Percentiles rank a stretch among this genome's conserved stretches.
phyloP scores from a whole-genome alignment of 2,888 invertebrate genomes.

The Caenorhabditis sulstoni region DNA sequence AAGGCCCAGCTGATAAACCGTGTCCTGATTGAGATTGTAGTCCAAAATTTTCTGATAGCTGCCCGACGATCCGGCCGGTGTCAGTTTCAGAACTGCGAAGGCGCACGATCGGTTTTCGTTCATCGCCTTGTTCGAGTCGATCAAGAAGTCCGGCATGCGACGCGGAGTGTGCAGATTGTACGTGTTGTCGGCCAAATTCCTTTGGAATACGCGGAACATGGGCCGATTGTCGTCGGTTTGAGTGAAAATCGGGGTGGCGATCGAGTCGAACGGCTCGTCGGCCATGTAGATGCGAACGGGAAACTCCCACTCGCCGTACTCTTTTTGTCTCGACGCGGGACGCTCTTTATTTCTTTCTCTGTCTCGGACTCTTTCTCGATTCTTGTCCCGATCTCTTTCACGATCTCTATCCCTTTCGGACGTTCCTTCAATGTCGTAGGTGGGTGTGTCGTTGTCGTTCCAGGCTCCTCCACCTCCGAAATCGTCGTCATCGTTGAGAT shows the following conservation, averaged over 20 bases:
- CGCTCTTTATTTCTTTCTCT: neutral
- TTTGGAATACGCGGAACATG: constrained; percentile 18
- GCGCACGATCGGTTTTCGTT: constrained; percentile 31
- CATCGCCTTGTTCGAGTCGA: constrained; percentile 40
- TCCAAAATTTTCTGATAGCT: constrained; percentile 29
- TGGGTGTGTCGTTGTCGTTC: constrained; percentile 7
- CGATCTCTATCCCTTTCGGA: neutral
- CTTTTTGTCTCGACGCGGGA: too few species aligned
- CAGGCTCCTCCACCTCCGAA: constrained; percentile 27
- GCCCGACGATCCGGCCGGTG: neutral
- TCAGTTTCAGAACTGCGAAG: constrained; percentile 42
- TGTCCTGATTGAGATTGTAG: constrained; percentile 32
- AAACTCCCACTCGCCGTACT: constrained; percentile 20
- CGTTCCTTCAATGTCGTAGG: neutral
- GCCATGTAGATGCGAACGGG: constrained; percentile 33
- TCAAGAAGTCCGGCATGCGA: constrained; percentile 33
- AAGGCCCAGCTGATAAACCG: constrained; percentile 32
- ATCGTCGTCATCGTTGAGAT: constrained; percentile 33
- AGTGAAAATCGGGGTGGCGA: constrained; percentile 34
- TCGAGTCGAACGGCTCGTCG: constrained; percentile 22
- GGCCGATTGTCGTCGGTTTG: constrained; percentile 29
- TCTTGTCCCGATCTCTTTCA: neutral
- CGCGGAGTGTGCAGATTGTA: constrained; percentile 40
- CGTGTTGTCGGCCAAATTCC: constrained; percentile 10
- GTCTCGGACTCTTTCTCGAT: neutral